These are phyloP conservation scores for Perizoma flavofasciatum DNA, from an alignment of 2,888 invertebrate genomes.

Conservation along the genomic window DNA sequence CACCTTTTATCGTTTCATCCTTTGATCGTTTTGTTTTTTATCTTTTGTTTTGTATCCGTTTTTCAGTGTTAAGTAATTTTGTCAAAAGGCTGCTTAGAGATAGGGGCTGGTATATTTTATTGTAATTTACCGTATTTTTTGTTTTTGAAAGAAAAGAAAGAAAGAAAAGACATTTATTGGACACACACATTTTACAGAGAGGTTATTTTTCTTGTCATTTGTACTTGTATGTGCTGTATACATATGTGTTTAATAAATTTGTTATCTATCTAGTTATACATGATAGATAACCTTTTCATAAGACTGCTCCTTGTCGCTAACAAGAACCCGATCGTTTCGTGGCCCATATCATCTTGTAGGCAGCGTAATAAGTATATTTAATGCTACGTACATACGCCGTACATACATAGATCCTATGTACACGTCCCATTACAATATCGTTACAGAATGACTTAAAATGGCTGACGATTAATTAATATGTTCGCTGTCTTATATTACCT, in stretches of 20 bases:
- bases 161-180: no score
- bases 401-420: slow-evolving; percentile 5
- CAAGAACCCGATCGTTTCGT: slow-evolving; percentile 6
- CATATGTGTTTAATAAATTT: no score
- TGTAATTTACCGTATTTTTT: no score
- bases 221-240: no score
- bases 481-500: background rate
- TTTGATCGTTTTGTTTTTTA: background rate
- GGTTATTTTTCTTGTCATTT: no score
- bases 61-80: slow-evolving; percentile 25
- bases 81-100: slow-evolving; percentile 19
- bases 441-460: slow-evolving; percentile 18
- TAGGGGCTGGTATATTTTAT: background rate
- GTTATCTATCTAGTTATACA: no score
- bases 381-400: slow-evolving; percentile 4
- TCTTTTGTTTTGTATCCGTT: slow-evolving; percentile 23
- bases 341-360: slow-evolving; percentile 16
- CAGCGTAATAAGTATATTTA: slow-evolving; percentile 25
- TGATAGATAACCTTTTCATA: no score
- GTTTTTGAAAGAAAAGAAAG: no score
- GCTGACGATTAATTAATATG: slow-evolving; percentile 12
- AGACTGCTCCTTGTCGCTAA: no score
- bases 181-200: no score
- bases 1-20: no score
- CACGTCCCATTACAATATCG: slow-evolving; percentile 17